phyloP scores from a whole-genome alignment of 2,797 vertebrate species.

The Lemur catta region DNA sequence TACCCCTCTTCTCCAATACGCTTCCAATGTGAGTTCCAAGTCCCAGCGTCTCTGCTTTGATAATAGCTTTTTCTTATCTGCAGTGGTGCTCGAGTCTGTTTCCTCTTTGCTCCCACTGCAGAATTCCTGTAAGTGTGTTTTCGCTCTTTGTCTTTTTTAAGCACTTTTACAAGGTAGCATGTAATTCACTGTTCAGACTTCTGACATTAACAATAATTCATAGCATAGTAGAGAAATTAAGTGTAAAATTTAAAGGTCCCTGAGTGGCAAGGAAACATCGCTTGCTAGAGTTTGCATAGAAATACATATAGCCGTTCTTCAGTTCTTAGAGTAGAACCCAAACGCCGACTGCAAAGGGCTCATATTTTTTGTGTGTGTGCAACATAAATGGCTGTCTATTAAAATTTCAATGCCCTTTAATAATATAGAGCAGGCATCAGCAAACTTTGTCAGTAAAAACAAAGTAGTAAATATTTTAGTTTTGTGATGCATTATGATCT shows the following conservation, averaged over 20 bases:
- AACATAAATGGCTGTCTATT: not conserved
- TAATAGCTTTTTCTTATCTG: slow-evolving; percentile 38
- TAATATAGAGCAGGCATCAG: not conserved
- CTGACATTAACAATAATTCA: slow-evolving; percentile 34
- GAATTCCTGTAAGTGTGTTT: slow-evolving; percentile 7
- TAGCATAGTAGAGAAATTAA: not conserved
- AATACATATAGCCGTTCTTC: not conserved
- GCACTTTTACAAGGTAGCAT: not conserved
- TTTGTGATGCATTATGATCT: not conserved
- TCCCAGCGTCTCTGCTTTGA: not conserved
- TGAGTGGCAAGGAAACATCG: not conserved
- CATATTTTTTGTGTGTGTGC: not conserved
- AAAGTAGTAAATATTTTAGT: not conserved
- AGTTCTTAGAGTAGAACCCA: not conserved
- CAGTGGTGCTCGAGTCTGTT: not conserved
- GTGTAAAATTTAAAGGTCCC: not conserved
- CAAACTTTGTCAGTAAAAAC: not conserved
- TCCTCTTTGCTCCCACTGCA: not conserved
- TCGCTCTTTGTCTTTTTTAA: not conserved
- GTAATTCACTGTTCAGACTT: not conserved
- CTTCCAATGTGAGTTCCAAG: not conserved
- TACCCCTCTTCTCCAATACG: not conserved
- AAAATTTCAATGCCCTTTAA: not conserved
- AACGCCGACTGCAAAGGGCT: not conserved
- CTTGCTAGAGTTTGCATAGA: not conserved